Percentiles rank a stretch among this genome's conserved stretches.
phyloP scores from a whole-genome alignment of 2,888 invertebrate genomes.

The Tenodera sinensis region DNA sequence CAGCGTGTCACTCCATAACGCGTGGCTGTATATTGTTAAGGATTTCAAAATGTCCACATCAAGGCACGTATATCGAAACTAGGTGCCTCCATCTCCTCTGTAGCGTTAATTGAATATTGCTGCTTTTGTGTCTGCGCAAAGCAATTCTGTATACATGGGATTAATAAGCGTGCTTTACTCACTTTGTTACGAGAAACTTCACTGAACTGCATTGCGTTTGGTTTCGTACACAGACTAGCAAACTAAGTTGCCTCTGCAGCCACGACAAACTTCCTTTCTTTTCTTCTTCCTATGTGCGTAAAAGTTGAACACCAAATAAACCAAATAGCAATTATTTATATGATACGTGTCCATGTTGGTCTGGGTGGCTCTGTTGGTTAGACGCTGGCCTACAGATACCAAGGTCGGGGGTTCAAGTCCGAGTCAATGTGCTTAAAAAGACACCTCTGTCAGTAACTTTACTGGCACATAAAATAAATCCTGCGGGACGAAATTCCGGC shows the following conservation, averaged over 20 bases:
- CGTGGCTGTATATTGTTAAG: background rate
- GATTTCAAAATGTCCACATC: background rate
- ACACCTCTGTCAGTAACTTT: too few relatives aligned
- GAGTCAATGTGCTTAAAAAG: too few relatives aligned
- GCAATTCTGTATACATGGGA: background rate
- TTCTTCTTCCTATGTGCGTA: too few relatives aligned
- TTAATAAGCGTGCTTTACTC: background rate
- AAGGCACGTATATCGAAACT: background rate
- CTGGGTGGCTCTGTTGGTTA: too few relatives aligned
- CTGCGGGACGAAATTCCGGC: too few relatives aligned
- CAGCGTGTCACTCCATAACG: background rate
- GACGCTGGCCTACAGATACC: too few relatives aligned
- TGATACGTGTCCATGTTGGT: too few relatives aligned
- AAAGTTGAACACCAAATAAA: too few relatives aligned
- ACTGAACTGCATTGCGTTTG: background rate
- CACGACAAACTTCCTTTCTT: background rate
- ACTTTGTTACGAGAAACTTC: background rate
- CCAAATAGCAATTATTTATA: too few relatives aligned
- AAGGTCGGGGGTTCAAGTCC: too few relatives aligned
- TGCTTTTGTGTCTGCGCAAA: background rate
- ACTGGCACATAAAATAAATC: too few relatives aligned
- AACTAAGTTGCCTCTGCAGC: background rate
- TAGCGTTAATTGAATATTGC: background rate
- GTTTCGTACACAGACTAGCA: background rate
- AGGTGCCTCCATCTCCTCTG: background rate